These are phyloP conservation scores for Apotomis capreana DNA, from an alignment of 2,888 invertebrate species.

Conservation along the genomic window DNA sequence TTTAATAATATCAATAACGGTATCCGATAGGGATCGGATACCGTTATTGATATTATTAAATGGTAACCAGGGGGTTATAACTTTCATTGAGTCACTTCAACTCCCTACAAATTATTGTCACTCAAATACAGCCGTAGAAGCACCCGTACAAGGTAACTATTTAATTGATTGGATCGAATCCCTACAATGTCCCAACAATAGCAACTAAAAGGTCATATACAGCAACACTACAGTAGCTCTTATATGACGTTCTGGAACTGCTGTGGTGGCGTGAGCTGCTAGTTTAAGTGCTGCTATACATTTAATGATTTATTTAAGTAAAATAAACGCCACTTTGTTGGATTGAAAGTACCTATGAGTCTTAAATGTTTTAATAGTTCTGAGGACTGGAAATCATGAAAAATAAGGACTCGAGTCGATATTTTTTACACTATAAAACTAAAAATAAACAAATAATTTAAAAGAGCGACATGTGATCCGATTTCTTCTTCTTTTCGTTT, in stretches of 20 bases:
- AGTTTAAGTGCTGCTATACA: conserved; percentile 28
- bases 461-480: too few species aligned
- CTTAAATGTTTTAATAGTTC: too few species aligned
- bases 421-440: too few species aligned
- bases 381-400: too few species aligned
- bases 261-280: conserved; percentile 1
- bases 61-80: too few species aligned
- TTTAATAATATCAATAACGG: too few species aligned
- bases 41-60: too few species aligned
- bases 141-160: conserved; percentile 30
- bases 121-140: conserved; percentile 18
- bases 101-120: conserved; percentile 10
- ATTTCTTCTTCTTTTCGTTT: too few species aligned
- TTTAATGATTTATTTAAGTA: conserved; percentile 38
- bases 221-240: background rate
- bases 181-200: conserved; percentile 24
- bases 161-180: conserved; percentile 38
- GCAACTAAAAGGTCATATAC: conserved; percentile 14
- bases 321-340: conserved; percentile 34
- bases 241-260: conserved; percentile 17
- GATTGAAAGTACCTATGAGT: conserved; percentile 1
- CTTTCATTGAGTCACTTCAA: background rate
- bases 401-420: too few species aligned
- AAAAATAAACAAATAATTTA: too few species aligned
- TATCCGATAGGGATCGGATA: too few species aligned